A percentile compares a stretch with the other conserved stretches of the same genome.
Evolutionary conservation across 2,113 vertebrate genomes (phyloP).

Genomic region (Mesocricetus auratus): DNA sequence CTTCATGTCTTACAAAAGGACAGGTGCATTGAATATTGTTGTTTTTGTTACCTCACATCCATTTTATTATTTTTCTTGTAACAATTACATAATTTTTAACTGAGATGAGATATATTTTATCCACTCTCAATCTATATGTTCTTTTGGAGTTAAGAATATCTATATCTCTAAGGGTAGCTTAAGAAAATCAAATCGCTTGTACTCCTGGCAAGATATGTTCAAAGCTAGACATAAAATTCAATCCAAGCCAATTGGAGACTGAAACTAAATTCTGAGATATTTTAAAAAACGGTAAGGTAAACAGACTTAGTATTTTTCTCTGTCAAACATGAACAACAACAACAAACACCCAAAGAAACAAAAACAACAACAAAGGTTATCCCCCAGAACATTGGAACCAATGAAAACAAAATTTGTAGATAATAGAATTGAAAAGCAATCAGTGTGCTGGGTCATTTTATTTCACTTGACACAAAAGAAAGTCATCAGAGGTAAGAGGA

Average conservation of each 20-base stretch:
- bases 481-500: not conserved
- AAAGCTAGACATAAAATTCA: not conserved
- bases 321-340: not conserved
- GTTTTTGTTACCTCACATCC: not conserved
- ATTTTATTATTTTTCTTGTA: not conserved
- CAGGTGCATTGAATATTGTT: not conserved
- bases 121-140: not conserved
- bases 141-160: not conserved
- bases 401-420: not conserved
- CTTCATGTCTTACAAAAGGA: not conserved
- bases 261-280: not conserved
- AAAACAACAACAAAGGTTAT: not conserved
- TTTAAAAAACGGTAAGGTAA: not conserved
- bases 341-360: no score
- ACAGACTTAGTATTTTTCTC: not conserved
- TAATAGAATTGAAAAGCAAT: not conserved
- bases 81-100: not conserved
- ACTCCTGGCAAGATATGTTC: not conserved
- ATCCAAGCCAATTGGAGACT: not conserved
- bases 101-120: not conserved
- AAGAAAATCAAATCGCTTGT: not conserved
- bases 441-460: not conserved
- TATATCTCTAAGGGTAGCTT: not conserved
- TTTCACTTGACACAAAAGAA: not conserved
- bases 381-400: not conserved